Evolutionary conservation across 2,888 invertebrate genomes (phyloP).

Genomic region (Cerceris rybyensis): DNA sequence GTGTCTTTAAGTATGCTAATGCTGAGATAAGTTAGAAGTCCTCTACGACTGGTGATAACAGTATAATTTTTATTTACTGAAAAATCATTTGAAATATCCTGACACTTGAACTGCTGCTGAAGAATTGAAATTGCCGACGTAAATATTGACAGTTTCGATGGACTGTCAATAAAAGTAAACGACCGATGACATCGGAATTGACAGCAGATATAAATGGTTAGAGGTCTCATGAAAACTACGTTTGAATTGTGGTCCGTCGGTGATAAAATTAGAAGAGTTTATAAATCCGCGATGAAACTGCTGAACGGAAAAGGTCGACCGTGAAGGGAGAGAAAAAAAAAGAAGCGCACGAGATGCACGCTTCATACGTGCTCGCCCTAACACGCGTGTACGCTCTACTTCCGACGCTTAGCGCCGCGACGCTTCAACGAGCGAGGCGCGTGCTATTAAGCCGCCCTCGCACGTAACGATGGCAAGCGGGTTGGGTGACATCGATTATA

Average conservation of each 20-base stretch:
- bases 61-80: no score
- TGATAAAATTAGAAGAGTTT: slow-evolving; percentile 43
- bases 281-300: slow-evolving; percentile 39
- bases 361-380: slow-evolving; percentile 49
- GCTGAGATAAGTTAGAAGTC: no score
- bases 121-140: no score
- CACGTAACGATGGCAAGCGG: slow-evolving; percentile 59
- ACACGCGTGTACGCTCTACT: slow-evolving; percentile 77
- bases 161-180: no score
- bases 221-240: not conserved
- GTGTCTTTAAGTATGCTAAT: no score
- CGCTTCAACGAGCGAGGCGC: slow-evolving; percentile 74
- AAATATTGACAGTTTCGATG: no score
- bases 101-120: no score
- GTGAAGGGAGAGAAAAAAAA: slow-evolving; percentile 47
- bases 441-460: slow-evolving; percentile 71
- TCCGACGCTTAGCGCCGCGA: slow-evolving; percentile 81
- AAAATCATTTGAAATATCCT: no score
- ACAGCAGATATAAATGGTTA: no score
- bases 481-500: slow-evolving; percentile 61
- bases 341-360: slow-evolving; percentile 20
- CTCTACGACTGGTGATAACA: no score
- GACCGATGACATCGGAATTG: no score
- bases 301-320: slow-evolving; percentile 62
- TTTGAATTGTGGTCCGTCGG: slow-evolving; percentile 16